These are phyloP conservation scores for Gallinago media DNA, from an alignment of 2,113 vertebrate genomes.

Conservation along the genomic window DNA sequence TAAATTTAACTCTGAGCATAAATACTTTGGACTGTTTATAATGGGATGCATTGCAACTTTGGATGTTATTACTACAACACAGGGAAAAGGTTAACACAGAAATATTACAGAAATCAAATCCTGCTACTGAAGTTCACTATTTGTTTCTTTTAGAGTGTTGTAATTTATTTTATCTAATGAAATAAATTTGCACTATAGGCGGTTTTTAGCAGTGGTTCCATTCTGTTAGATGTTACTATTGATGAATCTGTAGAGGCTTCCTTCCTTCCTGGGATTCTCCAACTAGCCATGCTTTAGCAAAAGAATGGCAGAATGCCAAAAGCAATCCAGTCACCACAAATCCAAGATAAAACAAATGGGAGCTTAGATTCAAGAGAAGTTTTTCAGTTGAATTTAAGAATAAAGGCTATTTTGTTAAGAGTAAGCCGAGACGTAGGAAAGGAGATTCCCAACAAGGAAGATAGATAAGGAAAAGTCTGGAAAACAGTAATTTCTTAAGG, in stretches of 20 bases:
- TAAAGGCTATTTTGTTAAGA: background rate
- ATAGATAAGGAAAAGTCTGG: background rate
- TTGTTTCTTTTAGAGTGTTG: background rate
- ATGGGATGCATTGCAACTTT: too few species aligned
- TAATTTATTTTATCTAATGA: background rate
- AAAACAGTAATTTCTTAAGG: background rate
- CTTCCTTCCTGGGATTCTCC: background rate
- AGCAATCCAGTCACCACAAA: accelerated
- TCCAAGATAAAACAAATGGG: background rate
- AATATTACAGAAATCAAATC: background rate
- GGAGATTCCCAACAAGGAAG: background rate
- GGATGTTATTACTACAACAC: too few species aligned
- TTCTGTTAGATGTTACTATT: background rate
- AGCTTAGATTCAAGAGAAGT: background rate
- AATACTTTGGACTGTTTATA: background rate
- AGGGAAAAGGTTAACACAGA: too few species aligned
- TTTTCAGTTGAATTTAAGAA: background rate
- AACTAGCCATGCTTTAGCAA: background rate
- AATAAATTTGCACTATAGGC: background rate
- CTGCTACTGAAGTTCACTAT: background rate
- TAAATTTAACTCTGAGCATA: background rate
- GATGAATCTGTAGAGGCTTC: background rate
- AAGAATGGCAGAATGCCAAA: background rate
- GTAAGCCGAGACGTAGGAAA: background rate
- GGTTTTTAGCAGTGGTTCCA: background rate